Percentiles rank a stretch among this genome's conserved stretches.
Conservation (phyloP, 2,113 vertebrate species). For the Campylomormyrus numenius region DNA sequence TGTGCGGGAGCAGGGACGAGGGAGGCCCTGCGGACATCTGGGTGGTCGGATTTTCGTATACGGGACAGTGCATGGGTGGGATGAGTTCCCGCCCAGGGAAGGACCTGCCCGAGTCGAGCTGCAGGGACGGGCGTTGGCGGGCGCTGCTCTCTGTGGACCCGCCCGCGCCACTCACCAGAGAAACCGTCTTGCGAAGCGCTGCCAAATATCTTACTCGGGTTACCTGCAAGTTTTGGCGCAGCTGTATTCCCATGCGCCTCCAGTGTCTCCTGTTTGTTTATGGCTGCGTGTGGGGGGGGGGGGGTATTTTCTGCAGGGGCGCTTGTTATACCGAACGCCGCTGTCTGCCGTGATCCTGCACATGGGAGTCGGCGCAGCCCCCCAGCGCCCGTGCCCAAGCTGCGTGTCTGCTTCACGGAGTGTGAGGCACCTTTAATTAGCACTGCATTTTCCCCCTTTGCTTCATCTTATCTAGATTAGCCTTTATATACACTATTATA, state of each 20-base stretch:
- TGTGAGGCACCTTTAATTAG: neutral
- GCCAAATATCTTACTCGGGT: neutral
- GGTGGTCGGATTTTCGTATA: neutral
- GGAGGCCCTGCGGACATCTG: neutral
- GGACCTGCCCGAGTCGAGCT: neutral
- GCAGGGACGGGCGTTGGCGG: neutral
- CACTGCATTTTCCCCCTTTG: neutral
- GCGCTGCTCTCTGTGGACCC: neutral
- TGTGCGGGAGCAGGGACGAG: neutral
- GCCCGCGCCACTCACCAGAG: neutral
- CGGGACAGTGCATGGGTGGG: neutral
- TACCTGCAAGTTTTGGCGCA: neutral
- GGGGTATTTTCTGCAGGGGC: neutral
- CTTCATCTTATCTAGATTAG: constrained; percentile 8
- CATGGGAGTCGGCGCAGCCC: neutral
- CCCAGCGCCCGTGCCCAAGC: neutral
- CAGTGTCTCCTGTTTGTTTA: neutral
- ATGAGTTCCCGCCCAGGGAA: neutral
- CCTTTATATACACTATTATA: neutral
- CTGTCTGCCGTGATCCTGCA: neutral
- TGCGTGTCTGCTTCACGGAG: neutral
- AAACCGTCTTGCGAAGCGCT: neutral
- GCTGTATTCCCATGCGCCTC: neutral
- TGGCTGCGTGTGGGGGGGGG: neutral
- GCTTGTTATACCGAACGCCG: neutral